Evolutionary conservation across 2,113 vertebrate species (phyloP).

Genomic region (Cebus imitator): DNA sequence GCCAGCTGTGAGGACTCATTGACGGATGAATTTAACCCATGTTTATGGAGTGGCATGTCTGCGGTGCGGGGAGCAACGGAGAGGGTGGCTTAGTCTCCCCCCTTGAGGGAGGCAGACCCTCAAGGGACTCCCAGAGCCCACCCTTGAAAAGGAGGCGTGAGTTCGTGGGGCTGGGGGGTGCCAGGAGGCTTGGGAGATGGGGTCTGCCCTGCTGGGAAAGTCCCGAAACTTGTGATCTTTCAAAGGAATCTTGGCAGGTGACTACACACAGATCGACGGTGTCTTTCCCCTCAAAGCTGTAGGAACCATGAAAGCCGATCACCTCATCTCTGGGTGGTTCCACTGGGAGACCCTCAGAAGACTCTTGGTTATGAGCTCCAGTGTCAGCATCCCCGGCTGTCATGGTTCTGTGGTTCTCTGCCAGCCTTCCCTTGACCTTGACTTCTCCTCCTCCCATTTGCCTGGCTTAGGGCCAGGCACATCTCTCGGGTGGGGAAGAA

Average conservation of each 20-base stretch:
- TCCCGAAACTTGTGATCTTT: neutral
- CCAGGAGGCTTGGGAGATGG: neutral
- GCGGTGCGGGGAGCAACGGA: neutral
- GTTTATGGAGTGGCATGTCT: fast-evolving
- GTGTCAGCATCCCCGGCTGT: fast-evolving
- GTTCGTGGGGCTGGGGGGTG: too few relatives aligned
- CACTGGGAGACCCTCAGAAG: neutral
- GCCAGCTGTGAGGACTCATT: neutral
- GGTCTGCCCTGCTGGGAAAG: neutral
- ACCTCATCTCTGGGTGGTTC: neutral
- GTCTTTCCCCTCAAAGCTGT: neutral
- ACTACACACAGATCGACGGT: fast-evolving
- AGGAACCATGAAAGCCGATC: neutral
- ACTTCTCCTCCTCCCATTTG: neutral
- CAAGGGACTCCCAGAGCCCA: neutral
- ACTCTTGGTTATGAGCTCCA: too few relatives aligned
- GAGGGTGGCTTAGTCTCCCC: neutral
- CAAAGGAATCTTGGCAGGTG: fast-evolving
- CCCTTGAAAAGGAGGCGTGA: too few relatives aligned
- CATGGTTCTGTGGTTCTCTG: fast-evolving
- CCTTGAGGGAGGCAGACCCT: neutral
- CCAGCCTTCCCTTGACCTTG: neutral
- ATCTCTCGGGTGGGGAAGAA: neutral
- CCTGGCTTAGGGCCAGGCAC: neutral
- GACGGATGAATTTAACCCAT: fast-evolving